Conservation (phyloP, 1,140 invertebrate species). For the Bombus waltoni region DNA sequence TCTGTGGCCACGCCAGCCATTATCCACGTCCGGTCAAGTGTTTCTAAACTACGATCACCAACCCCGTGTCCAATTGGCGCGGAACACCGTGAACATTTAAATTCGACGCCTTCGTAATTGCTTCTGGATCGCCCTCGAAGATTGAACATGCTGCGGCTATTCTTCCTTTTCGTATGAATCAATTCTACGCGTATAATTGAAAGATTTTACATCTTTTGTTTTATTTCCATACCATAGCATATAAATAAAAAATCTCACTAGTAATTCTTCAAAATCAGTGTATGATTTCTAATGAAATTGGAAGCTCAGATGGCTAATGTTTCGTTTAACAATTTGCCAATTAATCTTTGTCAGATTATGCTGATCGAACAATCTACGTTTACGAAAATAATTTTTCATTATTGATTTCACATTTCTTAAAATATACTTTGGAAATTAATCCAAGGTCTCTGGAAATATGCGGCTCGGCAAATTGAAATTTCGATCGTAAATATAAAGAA, state of each 20-base stretch:
- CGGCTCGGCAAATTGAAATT: no score
- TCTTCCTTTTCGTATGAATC: background rate
- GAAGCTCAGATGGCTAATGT: background rate
- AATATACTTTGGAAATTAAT: no score
- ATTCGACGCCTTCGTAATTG: slow-evolving; percentile 39
- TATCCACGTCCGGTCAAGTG: slow-evolving; percentile 78
- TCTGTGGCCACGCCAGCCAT: slow-evolving; percentile 73
- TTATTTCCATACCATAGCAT: no score
- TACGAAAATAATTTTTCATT: background rate
- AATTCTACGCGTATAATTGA: background rate
- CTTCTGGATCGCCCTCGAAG: background rate
- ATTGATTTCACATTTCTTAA: no score
- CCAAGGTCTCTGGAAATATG: no score
- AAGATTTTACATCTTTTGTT: background rate
- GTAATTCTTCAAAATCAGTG: background rate
- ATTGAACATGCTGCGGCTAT: background rate
- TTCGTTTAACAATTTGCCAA: background rate
- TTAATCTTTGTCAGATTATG: background rate
- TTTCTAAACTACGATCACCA: slow-evolving; percentile 68
- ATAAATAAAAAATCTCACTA: no score
- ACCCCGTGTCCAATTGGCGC: slow-evolving; percentile 48
- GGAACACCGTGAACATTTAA: slow-evolving; percentile 53
- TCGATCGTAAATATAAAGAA: no score
- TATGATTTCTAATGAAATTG: background rate
- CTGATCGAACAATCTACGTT: background rate